Percentiles rank a stretch among this genome's conserved stretches.
These are phyloP conservation scores for Gasterosteus aculeatus DNA, from an alignment of 2,113 vertebrate species.

Conservation along the genomic window DNA sequence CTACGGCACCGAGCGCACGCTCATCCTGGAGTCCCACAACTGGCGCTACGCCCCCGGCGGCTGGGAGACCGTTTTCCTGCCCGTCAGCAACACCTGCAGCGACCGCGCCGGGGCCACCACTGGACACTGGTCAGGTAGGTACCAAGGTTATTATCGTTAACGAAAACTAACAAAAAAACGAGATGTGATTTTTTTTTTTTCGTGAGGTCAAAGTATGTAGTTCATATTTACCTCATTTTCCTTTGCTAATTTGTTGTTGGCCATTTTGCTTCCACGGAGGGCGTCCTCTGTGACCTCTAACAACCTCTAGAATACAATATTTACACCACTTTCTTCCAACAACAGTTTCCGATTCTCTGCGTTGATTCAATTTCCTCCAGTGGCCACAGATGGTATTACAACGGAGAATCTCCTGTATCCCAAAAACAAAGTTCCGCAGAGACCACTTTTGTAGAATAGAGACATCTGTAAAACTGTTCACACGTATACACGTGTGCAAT, in stretches of 20 bases:
- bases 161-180: no score
- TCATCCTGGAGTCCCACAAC: constrained; percentile 96
- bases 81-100: constrained; percentile 94
- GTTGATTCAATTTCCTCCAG: background rate
- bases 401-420: background rate
- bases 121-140: constrained; percentile 96
- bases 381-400: background rate
- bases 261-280: background rate
- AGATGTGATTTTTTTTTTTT: no score
- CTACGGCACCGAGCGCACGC: constrained; percentile 93
- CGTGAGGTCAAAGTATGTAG: background rate
- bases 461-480: background rate
- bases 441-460: background rate
- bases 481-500: background rate
- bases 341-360: background rate
- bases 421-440: no score
- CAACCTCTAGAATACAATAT: background rate
- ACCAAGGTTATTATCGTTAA: background rate
- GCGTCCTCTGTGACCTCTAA: background rate
- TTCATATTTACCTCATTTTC: background rate
- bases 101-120: constrained; percentile 90
- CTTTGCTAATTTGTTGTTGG: background rate
- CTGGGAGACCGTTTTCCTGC: constrained; percentile 97
- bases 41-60: constrained; percentile 97
- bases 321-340: background rate